Evolutionary conservation across 30 jellyfish, hydroid and myxozoan genomes (phyloP), one percentile per base, ranked within the genome.

Genomic region (Aurelia sp.): DNA sequence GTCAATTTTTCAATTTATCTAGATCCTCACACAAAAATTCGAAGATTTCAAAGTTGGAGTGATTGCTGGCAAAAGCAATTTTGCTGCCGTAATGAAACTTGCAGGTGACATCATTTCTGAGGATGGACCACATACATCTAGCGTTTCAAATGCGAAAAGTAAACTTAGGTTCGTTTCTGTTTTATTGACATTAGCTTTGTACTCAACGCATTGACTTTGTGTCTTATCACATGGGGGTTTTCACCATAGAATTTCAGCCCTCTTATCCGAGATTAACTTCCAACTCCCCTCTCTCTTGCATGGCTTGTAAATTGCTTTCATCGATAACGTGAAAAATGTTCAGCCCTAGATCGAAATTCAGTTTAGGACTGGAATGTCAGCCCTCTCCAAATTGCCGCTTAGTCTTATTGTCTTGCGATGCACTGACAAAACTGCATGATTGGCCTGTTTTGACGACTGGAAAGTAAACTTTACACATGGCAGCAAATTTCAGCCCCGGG

Each of bases 11-110:
- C 64, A 16, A n/a, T 13, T 15, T 18, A 9, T 59, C n/a, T 81
- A 85, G 90, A 85, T 69, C 9, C 73, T 86, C 20, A 19, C 73
- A 18, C 84, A 76, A 41, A 76, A 86, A 61, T 86, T 86, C 33
- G 86, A 74, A 30, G 96, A 86, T 17, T 66, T 86, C 73, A 86
- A 75, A 23, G 82, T 86, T 41, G 65, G 89, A 48, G 63, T 86
- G 31, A 78, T 85, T n/a, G 85, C 89, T 64, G 96, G 89, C 4
- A 61, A 66, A 35, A 59, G 66, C 20, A 62, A 40, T 22, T 86
- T 52, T 50, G 57, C 40, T 13, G 79, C 84, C 67, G 87, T 59
- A 44, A 86, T 86, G 18, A 19, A 65, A 19, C 85, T 66, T 44
- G 96, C 89, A 11, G 89, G 52, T 52, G 80, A 37, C 47, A 77